Conservation (phyloP, 2,888 invertebrate genomes). For the Drosophila colorata region DNA sequence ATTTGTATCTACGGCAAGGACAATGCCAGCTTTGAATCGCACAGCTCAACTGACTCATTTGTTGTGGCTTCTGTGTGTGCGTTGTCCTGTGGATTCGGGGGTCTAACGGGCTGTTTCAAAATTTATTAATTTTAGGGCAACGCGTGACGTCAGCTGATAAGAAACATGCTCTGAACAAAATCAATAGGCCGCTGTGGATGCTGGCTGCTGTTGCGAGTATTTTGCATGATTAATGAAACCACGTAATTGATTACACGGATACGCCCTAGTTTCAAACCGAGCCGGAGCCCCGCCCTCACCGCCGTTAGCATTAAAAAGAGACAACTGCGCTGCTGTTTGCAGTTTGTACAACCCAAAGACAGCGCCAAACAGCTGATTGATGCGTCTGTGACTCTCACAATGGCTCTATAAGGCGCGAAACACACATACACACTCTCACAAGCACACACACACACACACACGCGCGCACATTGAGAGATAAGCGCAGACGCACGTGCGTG, state of each 20-base stretch:
- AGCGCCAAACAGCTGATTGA: conserved; percentile 70
- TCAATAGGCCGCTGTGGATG: conserved; percentile 58
- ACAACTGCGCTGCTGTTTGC: conserved; percentile 42
- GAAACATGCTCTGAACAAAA: conserved; percentile 55
- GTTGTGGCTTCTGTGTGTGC: conserved; percentile 9
- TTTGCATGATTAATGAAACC: conserved; percentile 80
- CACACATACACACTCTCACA: conserved; percentile 10
- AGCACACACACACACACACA: conserved; percentile 15
- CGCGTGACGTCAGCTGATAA: conserved; percentile 68
- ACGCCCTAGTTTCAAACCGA: conserved; percentile 33
- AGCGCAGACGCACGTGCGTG: conserved; percentile 50
- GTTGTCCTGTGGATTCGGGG: conserved; percentile 2
- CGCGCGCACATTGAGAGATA: conserved; percentile 16
- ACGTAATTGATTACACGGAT: conserved; percentile 73
- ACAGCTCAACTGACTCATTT: conserved; percentile 13
- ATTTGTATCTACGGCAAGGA: conserved; percentile 53
- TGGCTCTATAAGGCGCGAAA: conserved; percentile 40
- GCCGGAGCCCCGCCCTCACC: not conserved
- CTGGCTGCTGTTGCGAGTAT: conserved; percentile 50
- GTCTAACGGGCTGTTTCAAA: conserved; percentile 21
- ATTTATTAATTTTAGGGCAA: conserved; percentile 71
- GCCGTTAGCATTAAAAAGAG: conserved; percentile 11
- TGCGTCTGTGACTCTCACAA: conserved; percentile 53
- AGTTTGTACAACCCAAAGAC: conserved; percentile 48
- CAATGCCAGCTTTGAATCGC: conserved; percentile 48